phyloP scores from a whole-genome alignment of 2,113 vertebrate genomes.

The Xiphias gladius region DNA sequence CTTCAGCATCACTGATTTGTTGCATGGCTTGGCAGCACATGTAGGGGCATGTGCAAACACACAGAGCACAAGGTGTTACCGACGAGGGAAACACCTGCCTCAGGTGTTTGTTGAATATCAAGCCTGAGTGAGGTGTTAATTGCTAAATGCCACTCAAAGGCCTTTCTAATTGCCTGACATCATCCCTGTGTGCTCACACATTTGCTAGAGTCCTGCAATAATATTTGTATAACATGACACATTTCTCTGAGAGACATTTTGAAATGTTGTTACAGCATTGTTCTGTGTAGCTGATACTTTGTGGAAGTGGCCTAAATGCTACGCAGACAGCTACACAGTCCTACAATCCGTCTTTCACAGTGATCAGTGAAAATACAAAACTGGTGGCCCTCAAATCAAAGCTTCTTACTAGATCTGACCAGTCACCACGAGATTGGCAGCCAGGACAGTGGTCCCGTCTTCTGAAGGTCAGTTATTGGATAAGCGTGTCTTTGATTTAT shows the following conservation, averaged over 20 bases:
- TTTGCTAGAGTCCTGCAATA: conserved; percentile 11
- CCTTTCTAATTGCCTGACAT: conserved; percentile 40
- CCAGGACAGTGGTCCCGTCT: conserved; percentile 61
- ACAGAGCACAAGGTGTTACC: conserved; percentile 6
- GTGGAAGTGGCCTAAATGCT: background rate
- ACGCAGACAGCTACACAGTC: conserved; percentile 1
- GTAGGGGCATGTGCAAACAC: conserved; percentile 48
- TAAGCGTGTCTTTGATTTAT: conserved; percentile 69
- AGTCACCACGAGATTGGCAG: conserved; percentile 51
- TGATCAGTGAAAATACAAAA: conserved; percentile 39
- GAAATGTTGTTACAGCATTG: background rate
- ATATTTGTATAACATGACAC: conserved; percentile 1
- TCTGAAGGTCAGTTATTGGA: conserved; percentile 72
- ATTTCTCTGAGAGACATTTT: background rate
- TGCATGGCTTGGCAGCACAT: conserved; percentile 49
- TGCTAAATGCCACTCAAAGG: conserved; percentile 71
- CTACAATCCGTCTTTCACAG: conserved; percentile 1
- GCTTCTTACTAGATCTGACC: conserved; percentile 62
- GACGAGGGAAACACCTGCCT: conserved; percentile 57
- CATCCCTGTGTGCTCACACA: conserved; percentile 16
- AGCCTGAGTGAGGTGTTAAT: conserved; percentile 71
- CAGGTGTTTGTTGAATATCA: conserved; percentile 64
- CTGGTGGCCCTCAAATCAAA: conserved; percentile 25
- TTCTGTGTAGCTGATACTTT: background rate
- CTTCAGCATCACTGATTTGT: conserved; percentile 67